phyloP scores from a whole-genome alignment of 2,888 invertebrate genomes.

The Vanessa cardui region DNA sequence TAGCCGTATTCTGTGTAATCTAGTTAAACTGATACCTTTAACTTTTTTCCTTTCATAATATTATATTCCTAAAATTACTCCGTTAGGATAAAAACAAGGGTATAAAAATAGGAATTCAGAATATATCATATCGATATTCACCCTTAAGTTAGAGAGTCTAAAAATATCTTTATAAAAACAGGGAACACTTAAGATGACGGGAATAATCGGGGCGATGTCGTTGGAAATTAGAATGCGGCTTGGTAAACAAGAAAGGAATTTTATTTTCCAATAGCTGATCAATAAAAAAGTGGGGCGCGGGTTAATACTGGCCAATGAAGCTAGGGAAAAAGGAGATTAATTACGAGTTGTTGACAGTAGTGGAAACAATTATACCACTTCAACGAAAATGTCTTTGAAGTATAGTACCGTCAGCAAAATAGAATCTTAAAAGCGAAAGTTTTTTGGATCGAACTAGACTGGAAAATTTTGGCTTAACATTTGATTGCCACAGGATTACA shows the following conservation, averaged over 20 bases:
- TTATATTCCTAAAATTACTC: too few relatives aligned
- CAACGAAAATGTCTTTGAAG: conserved; percentile 26
- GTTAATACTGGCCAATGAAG: conserved; percentile 67
- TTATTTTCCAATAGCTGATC: conserved; percentile 66
- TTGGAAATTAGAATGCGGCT: conserved; percentile 71
- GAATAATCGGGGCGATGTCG: conserved; percentile 57
- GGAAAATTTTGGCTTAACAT: too few relatives aligned
- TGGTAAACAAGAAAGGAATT: conserved; percentile 39
- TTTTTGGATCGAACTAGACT: too few relatives aligned
- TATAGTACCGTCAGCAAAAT: neutral
- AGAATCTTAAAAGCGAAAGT: too few relatives aligned
- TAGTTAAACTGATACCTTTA: neutral
- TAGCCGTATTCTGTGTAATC: neutral
- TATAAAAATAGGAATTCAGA: neutral
- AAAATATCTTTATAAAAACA: conserved; percentile 31
- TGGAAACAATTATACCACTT: conserved; percentile 15
- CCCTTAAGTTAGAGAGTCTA: conserved; percentile 18
- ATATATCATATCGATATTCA: neutral
- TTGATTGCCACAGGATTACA: too few relatives aligned
- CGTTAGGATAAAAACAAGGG: neutral
- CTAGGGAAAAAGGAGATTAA: conserved; percentile 61
- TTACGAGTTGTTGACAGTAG: conserved; percentile 49
- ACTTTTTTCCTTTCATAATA: neutral
- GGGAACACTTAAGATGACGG: conserved; percentile 47
- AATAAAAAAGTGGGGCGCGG: conserved; percentile 63